phyloP scores from a whole-genome alignment of 2,113 vertebrate species.

The Nematolebias whitei region DNA sequence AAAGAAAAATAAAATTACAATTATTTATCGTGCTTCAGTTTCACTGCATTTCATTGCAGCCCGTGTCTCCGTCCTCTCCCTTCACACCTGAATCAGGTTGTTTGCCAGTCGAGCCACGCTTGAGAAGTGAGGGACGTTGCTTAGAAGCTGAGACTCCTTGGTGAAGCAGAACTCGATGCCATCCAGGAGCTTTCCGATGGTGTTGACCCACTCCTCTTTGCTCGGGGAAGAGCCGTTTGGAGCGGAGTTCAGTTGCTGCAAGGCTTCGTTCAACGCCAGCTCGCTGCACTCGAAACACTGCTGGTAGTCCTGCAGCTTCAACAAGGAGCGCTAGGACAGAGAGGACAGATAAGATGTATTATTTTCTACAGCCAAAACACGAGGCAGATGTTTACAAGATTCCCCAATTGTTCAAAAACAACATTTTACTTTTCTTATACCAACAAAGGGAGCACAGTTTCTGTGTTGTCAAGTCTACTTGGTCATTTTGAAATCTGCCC shows the following conservation, averaged over 20 bases:
- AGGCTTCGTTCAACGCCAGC: conserved; percentile 91
- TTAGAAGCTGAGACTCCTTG: conserved; percentile 80
- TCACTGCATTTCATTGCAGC: neutral
- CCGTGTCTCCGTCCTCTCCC: neutral
- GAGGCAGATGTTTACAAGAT: no score
- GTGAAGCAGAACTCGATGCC: conserved; percentile 88
- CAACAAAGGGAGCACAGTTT: neutral
- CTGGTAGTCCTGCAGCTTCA: conserved; percentile 87
- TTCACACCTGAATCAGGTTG: conserved; percentile 93
- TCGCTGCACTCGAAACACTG: conserved; percentile 93
- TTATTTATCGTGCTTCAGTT: neutral
- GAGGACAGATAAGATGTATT: neutral
- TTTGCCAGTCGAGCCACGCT: conserved; percentile 87
- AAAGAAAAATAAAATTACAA: neutral
- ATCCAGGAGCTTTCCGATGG: conserved; percentile 86
- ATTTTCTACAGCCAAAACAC: neutral
- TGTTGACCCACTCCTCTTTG: conserved; percentile 95
- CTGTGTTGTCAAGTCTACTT: neutral
- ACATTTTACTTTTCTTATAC: no score
- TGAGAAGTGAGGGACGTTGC: conserved; percentile 75
- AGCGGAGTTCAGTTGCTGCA: conserved; percentile 89
- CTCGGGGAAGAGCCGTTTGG: conserved; percentile 77
- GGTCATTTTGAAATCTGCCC: neutral
- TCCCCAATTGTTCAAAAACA: no score
- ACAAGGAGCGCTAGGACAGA: conserved; percentile 86